Evolutionary conservation across 2,797 vertebrate species (phyloP).

Genomic region (Rallus crepitans): DNA sequence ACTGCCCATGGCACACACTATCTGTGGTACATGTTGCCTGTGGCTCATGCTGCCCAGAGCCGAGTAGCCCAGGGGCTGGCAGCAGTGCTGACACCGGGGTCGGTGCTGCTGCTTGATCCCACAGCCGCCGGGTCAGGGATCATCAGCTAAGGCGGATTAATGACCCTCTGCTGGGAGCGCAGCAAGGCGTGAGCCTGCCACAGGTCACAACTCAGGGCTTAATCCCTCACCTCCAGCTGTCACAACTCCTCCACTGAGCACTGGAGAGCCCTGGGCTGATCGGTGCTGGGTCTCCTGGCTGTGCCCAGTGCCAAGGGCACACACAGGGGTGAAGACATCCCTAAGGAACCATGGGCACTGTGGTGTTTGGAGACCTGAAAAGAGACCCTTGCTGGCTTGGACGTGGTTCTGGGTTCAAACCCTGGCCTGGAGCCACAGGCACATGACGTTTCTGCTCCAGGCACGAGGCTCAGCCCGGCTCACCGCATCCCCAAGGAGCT

Average conservation of each 20-base stretch:
- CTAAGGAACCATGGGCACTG: rapidly evolving
- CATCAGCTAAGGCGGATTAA: conserved; percentile 26
- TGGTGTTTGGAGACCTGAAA: rapidly evolving
- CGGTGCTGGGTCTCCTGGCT: rapidly evolving
- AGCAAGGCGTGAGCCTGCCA: not conserved
- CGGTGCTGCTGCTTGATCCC: not conserved
- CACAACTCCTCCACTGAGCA: not conserved
- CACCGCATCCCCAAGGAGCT: rapidly evolving
- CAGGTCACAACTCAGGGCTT: conserved; percentile 43
- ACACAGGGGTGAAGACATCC: rapidly evolving
- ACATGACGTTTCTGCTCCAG: rapidly evolving
- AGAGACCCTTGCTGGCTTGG: rapidly evolving
- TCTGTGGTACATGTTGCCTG: rapidly evolving
- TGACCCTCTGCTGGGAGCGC: not conserved
- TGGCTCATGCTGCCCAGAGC: rapidly evolving
- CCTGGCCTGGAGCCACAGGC: not conserved
- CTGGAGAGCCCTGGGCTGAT: not conserved
- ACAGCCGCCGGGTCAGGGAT: not conserved
- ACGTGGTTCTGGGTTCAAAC: rapidly evolving
- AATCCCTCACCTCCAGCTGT: conserved; percentile 52
- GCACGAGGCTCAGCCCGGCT: rapidly evolving
- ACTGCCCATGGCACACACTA: too few relatives aligned
- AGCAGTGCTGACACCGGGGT: rapidly evolving
- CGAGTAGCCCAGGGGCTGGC: rapidly evolving
- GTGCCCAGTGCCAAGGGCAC: rapidly evolving